phyloP scores from a whole-genome alignment of 2,113 vertebrate genomes.

The Lanius collurio region DNA sequence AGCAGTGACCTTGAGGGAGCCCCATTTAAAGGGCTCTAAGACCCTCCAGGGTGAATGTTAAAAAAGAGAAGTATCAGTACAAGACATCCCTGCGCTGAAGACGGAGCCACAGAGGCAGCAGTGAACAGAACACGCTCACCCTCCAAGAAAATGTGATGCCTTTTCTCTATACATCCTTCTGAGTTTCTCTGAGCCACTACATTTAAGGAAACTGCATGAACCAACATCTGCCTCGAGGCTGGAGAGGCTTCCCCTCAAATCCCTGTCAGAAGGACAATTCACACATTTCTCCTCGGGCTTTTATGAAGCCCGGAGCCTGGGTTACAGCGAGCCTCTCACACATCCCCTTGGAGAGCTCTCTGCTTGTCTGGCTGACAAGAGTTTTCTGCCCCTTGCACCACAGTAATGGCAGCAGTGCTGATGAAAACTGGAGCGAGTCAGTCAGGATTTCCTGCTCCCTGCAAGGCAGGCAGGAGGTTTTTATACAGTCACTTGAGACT shows the following conservation, averaged over 20 bases:
- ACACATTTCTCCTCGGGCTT: not conserved
- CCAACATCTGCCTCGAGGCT: not conserved
- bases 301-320: not conserved
- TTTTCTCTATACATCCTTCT: not conserved
- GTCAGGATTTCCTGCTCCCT: not conserved
- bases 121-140: not conserved
- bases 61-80: not conserved
- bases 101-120: not conserved
- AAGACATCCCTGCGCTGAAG: not conserved
- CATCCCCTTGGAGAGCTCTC: not conserved
- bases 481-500: not conserved
- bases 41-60: not conserved
- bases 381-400: not conserved
- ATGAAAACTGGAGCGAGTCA: not conserved
- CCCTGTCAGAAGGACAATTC: not conserved
- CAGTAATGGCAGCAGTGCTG: not conserved
- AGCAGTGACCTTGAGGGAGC: not conserved
- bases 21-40: not conserved
- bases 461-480: not conserved
- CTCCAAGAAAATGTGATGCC: not conserved
- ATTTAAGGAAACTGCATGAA: not conserved
- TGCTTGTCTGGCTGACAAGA: not conserved
- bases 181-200: not conserved
- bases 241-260: not conserved
- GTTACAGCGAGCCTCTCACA: not conserved